phyloP scores from a whole-genome alignment of 2,797 vertebrate genomes.

The Novumbra hubbsi region DNA sequence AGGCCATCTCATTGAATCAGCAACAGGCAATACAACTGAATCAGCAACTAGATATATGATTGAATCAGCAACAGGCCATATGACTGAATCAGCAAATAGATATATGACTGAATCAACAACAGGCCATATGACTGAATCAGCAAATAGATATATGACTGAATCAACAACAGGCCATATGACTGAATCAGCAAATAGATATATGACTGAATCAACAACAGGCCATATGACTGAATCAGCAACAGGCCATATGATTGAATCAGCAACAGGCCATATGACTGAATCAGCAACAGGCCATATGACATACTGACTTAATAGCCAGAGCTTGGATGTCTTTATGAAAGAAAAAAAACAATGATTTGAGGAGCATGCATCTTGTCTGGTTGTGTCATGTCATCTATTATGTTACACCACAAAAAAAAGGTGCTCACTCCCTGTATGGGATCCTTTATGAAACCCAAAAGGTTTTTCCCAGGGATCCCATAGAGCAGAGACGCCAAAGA shows the following conservation, averaged over 20 bases:
- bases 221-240: neutral
- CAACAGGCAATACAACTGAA: neutral
- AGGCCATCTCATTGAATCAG: neutral
- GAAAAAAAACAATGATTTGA: neutral
- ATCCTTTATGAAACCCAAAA: too few species aligned
- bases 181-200: too few species aligned
- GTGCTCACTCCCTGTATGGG: too few species aligned
- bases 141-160: neutral
- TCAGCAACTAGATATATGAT: neutral
- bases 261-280: neutral
- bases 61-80: neutral
- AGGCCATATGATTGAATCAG: neutral
- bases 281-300: neutral
- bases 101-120: neutral
- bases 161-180: neutral
- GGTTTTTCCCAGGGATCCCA: too few species aligned
- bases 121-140: neutral
- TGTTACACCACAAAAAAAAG: neutral
- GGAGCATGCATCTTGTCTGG: neutral
- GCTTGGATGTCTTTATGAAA: neutral
- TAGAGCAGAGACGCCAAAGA: too few species aligned
- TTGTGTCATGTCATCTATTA: neutral
- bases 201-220: neutral
- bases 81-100: neutral
- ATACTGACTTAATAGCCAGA: neutral